Evolutionary conservation across 2,113 vertebrate genomes (phyloP).

Genomic region (Cervus canadensis): DNA sequence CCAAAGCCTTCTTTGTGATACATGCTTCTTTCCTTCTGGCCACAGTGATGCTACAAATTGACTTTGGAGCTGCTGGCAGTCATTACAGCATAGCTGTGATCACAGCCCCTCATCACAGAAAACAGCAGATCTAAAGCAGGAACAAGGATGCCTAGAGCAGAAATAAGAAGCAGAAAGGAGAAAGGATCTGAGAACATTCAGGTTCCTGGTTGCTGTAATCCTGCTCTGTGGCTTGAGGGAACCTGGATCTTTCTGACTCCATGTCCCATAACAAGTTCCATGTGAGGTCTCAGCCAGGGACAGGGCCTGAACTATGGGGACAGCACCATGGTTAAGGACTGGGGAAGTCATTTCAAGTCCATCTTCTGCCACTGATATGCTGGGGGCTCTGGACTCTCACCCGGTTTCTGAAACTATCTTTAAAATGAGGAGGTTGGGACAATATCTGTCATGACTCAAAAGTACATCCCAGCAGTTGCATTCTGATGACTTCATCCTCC

Average conservation of each 20-base stretch:
- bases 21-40: neutral
- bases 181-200: neutral
- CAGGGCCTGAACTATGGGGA: neutral
- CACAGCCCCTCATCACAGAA: neutral
- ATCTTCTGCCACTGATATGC: neutral
- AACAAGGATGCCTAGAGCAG: neutral
- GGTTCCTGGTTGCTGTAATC: neutral
- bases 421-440: neutral
- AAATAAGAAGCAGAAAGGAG: neutral
- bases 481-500: neutral
- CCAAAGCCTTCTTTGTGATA: neutral
- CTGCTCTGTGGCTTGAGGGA: neutral
- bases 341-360: neutral
- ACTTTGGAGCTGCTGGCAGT: neutral
- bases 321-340: neutral
- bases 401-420: neutral
- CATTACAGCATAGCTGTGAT: neutral
- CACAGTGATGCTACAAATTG: neutral
- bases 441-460: neutral
- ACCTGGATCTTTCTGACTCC: neutral
- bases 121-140: neutral
- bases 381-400: neutral
- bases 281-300: neutral
- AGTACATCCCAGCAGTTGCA: neutral
- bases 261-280: neutral